Evolutionary conservation across 2,113 vertebrate species (phyloP), one percentile per base, ranked within the genome.

Genomic region (Poecile atricapillus): DNA sequence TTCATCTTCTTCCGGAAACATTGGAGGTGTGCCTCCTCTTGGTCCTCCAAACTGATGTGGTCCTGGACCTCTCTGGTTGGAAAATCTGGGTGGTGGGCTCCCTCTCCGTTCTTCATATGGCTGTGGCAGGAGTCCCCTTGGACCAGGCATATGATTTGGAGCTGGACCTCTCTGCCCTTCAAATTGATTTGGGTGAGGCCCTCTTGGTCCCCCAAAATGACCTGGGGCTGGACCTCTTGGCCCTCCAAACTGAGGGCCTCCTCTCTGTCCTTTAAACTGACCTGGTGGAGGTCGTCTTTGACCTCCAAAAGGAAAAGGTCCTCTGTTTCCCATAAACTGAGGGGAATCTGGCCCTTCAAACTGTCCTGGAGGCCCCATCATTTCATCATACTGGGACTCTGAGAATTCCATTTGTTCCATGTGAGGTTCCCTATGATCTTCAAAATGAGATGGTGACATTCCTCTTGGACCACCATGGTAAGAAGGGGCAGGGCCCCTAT

Each of bases 121-220:
- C 30, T 93, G 84, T 27, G 98, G 94, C 41, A 97, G 65, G 91
- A 97, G 97, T 84, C 97, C 97, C 63, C 89, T 91, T 58, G 98
- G 83, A 21, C 97, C 98, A 91, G 96, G 97, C n/a, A 98, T 97
- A 39, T 98, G 97, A 85, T 93, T 92, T 55, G 97, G 97, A 92
- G 96, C 90, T 41, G 98, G 93, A 39, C 98, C 97, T 85, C 96
- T 97, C 55, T 97, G 96, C 52, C 92, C 85, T 84, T 98, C 98
- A 74, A 98, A 98, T 30, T 97, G 97, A 81, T 95, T 82, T 60
- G 96, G 83, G 79, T 97, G 97, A 58, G 97, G 96, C 47, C 98
- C 97, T 91, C 99, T 97, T 37, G 98, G 98, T 76, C 99, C 99
- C 47, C 98, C 98, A 94, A 99, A 99, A 83, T 98, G 97, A 59